A percentile compares a stretch with the other conserved stretches of the same genome.
phyloP scores from a whole-genome alignment of 2,888 invertebrate genomes.

The Cantharis rustica region DNA sequence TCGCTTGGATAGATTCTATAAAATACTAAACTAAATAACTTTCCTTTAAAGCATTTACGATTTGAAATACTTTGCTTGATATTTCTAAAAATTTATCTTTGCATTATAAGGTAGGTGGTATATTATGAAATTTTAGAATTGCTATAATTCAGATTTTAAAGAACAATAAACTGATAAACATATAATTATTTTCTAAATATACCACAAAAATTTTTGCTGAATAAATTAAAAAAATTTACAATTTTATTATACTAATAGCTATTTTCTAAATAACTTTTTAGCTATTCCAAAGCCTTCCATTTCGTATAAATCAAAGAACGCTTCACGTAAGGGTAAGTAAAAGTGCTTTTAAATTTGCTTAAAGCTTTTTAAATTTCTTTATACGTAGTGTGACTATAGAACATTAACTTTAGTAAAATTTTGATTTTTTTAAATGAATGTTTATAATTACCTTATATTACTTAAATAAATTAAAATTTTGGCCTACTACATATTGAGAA shows the following conservation, averaged over 20 bases:
- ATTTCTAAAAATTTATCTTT: slow-evolving; percentile 16
- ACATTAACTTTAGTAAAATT: not conserved
- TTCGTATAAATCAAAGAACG: slow-evolving; percentile 36
- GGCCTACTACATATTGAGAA: not conserved
- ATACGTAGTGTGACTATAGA: not conserved
- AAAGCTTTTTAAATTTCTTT: not conserved
- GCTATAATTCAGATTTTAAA: not conserved
- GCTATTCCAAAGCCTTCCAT: slow-evolving; percentile 41
- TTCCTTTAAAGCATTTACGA: slow-evolving; percentile 21
- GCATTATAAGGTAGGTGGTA: not conserved
- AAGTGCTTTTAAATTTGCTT: not conserved
- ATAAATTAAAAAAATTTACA: not conserved
- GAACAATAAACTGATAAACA: not conserved
- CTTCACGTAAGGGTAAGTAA: slow-evolving; percentile 40
- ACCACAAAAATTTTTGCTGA: not conserved
- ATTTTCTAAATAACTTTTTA: slow-evolving; percentile 22
- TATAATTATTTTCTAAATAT: not conserved
- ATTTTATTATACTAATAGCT: not conserved
- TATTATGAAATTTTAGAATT: not conserved
- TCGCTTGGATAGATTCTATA: slow-evolving; percentile 27
- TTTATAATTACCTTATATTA: not conserved
- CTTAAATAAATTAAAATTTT: not conserved
- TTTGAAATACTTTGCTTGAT: slow-evolving; percentile 22
- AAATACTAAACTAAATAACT: slow-evolving; percentile 29
- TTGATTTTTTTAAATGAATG: not conserved